Percentiles rank a stretch among this genome's conserved stretches.
These are phyloP conservation scores for Oceanodroma leucorhoa DNA, from an alignment of 2,797 vertebrate species.

Conservation along the genomic window DNA sequence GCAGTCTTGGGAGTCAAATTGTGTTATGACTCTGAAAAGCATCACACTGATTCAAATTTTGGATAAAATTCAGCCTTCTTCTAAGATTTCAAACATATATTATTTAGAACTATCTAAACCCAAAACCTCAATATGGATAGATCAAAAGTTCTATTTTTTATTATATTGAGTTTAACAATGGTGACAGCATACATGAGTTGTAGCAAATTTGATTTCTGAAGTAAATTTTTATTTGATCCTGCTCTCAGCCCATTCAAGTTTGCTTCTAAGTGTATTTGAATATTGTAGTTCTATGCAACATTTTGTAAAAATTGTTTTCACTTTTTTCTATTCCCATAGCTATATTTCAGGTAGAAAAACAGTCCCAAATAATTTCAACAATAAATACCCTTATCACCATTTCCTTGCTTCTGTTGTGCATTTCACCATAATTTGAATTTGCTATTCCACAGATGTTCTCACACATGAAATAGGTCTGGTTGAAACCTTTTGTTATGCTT, in stretches of 20 bases:
- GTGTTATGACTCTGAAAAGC: not conserved
- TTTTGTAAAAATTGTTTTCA: not conserved
- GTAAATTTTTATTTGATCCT: not conserved
- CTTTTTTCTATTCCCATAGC: not conserved
- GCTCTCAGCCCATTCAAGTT: not conserved
- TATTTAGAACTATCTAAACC: not conserved
- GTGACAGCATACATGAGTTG: fast-evolving
- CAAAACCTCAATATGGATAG: not conserved
- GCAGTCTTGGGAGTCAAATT: not conserved
- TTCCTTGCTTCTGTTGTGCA: not conserved
- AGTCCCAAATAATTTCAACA: not conserved
- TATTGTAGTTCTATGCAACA: fast-evolving
- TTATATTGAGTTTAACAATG: not conserved
- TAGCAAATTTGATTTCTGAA: not conserved
- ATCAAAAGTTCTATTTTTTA: not conserved
- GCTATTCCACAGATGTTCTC: not conserved
- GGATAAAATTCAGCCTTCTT: not conserved
- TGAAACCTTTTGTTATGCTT: not conserved
- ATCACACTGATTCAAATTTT: not conserved
- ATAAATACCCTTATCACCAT: not conserved
- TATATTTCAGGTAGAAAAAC: not conserved
- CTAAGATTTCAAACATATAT: not conserved
- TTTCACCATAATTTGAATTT: not conserved
- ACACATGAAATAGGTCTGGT: not conserved
- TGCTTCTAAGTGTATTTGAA: not conserved